Conservation (phyloP, 2,797 vertebrate species). For the Loris lydekkerianus region DNA sequence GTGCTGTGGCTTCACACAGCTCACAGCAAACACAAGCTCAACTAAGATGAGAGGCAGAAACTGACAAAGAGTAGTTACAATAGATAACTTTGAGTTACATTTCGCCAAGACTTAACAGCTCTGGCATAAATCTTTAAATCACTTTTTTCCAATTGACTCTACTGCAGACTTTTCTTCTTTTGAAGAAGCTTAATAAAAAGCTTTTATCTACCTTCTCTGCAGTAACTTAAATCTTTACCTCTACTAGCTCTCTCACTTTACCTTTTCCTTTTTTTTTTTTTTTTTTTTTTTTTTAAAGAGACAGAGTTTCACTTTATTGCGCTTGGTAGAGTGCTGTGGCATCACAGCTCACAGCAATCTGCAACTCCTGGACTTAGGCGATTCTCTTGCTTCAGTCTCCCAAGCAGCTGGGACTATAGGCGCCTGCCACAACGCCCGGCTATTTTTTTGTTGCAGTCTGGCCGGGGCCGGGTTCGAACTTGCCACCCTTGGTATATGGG, state of each 20-base stretch:
- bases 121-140: constrained; percentile 10
- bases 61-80: constrained; percentile 44
- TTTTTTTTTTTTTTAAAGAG: too few species aligned
- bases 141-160: constrained; percentile 30
- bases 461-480: too few species aligned
- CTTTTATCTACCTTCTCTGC: constrained; percentile 12
- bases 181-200: constrained; percentile 55
- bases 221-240: constrained; percentile 44
- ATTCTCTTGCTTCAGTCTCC: too few species aligned
- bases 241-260: constrained; percentile 17
- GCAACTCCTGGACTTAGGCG: too few species aligned
- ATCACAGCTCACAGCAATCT: too few species aligned
- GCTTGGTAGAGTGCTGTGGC: too few species aligned
- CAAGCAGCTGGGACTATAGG: too few species aligned
- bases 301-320: too few species aligned
- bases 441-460: too few species aligned
- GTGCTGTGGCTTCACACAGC: too few species aligned
- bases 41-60: constrained; percentile 41
- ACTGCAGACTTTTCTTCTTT: constrained; percentile 9
- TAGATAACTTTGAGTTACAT: constrained; percentile 27
- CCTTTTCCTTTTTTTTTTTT: neutral
- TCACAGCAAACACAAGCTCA: constrained; percentile 1
- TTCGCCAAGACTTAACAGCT: constrained; percentile 49
- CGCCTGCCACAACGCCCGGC: too few species aligned
- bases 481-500: too few species aligned